Evolutionary conservation across 2,113 vertebrate genomes (phyloP).

Genomic region (Chaetodon trifascialis): DNA sequence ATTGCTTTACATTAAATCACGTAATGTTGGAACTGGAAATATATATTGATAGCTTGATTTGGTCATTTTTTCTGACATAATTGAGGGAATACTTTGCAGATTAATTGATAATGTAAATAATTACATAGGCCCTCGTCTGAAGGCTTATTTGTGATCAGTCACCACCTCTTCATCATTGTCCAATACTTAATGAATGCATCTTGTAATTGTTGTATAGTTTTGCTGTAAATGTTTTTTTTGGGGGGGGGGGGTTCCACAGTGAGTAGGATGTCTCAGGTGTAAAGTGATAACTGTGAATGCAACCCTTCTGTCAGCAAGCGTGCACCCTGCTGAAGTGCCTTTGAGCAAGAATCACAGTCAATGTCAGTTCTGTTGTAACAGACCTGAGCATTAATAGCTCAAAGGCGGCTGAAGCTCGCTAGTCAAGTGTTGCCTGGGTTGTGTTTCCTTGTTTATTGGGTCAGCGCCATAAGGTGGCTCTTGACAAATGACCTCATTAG

Average conservation of each 20-base stretch:
- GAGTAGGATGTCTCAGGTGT: neutral
- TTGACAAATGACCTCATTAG: constrained; percentile 47
- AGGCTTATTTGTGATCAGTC: no score
- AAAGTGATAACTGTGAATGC: neutral
- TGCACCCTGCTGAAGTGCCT: neutral
- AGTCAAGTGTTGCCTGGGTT: neutral
- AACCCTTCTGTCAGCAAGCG: neutral
- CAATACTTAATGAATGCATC: neutral
- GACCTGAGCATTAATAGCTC: neutral
- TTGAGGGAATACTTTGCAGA: no score
- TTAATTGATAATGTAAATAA: neutral
- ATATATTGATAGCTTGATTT: neutral
- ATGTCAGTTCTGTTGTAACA: neutral
- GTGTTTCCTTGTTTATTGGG: constrained; percentile 26
- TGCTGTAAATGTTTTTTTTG: neutral
- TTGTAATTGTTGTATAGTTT: neutral
- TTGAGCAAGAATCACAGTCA: neutral
- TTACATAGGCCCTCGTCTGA: no score
- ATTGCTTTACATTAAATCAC: no score
- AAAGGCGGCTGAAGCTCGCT: neutral
- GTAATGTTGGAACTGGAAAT: no score
- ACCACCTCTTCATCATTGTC: no score
- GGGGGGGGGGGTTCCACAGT: neutral
- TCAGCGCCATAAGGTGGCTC: constrained; percentile 9
- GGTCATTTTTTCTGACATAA: neutral